Percentiles rank a stretch among this genome's conserved stretches.
These are phyloP conservation scores for Pristionchus mayeri DNA, from an alignment of 2,888 invertebrate genomes.

Conservation along the genomic window DNA sequence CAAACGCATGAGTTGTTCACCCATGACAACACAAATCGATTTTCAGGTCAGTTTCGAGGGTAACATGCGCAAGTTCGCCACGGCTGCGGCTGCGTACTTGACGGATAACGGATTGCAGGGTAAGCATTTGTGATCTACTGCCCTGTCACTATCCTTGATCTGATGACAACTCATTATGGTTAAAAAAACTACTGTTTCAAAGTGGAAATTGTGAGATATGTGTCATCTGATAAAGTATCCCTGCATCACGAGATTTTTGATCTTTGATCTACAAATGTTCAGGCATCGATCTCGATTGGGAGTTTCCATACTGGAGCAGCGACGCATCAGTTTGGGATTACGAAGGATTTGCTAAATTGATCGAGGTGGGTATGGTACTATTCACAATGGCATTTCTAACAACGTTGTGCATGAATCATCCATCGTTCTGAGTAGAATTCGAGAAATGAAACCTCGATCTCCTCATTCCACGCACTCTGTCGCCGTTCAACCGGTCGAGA, in stretches of 20 bases:
- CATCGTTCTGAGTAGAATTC: too few relatives aligned
- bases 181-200: too few relatives aligned
- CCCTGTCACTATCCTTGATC: background rate
- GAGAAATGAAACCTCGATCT: too few relatives aligned
- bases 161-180: too few relatives aligned
- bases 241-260: too few relatives aligned
- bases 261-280: too few relatives aligned
- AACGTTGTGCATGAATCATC: too few relatives aligned
- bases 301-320: slow-evolving; percentile 72
- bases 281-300: slow-evolving; percentile 73
- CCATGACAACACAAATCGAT: background rate
- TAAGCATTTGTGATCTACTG: background rate
- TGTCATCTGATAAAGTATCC: too few relatives aligned
- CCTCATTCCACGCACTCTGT: too few relatives aligned
- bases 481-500: too few relatives aligned
- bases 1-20: background rate
- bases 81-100: slow-evolving; percentile 49
- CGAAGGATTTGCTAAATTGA: slow-evolving; percentile 55
- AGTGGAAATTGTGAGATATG: too few relatives aligned
- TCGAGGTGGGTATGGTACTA: slow-evolving; percentile 64
- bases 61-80: slow-evolving; percentile 53
- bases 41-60: slow-evolving; percentile 53
- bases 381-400: too few relatives aligned
- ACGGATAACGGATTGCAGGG: slow-evolving; percentile 61
- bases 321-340: slow-evolving; percentile 62